Evolutionary conservation across 2,888 invertebrate species (phyloP), one percentile per base, ranked within the genome.

Genomic region (Drosophila recens): DNA sequence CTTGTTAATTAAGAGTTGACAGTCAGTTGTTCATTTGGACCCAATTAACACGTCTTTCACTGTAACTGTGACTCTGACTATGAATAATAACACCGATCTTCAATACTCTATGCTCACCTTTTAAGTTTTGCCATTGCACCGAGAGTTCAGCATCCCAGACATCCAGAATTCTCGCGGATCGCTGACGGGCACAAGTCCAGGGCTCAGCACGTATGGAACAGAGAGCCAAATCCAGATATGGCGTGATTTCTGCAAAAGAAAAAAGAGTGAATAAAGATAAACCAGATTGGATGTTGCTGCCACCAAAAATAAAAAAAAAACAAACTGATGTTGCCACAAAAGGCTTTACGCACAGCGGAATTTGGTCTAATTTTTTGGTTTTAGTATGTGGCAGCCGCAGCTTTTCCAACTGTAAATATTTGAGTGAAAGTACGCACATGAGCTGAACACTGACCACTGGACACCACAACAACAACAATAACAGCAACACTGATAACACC

Each of bases 131-230:
- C 92, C 92, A 92, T 62, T 92, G 90, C 23, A 76, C 57, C 30
- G 88, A 72, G 20, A 93, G 64, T 48, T 91, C 90, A 48, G 75
- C 82, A 64, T 91, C 91, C 91, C 92, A 92, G 33, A 84, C 80
- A 67, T 92, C 90, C 78, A 95, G 90, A 46, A 95, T 91, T 56
- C 93, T 93, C 45, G 93, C 94, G 3, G 94, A 94, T 74, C 94
- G 94, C 68, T 94, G 93, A 40, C 93, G 93, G 4, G 94, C 94
- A 92, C 95, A 95, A 9, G 88, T 87, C 94, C 94, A 94, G 9
- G 93, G 93, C 38, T 94, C 92, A 0, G 92, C 90, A 10, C 93
- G 92, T 0, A 93, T 91, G 38, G 94, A 93, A 90, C 95, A 95
- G 71, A 94, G 93, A 62, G 94, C 89, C 56, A 95, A 87, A 3